Evolutionary conservation across 2,888 invertebrate species (phyloP), one percentile per base, ranked within the genome.

Genomic region (Drosophila formosana): DNA sequence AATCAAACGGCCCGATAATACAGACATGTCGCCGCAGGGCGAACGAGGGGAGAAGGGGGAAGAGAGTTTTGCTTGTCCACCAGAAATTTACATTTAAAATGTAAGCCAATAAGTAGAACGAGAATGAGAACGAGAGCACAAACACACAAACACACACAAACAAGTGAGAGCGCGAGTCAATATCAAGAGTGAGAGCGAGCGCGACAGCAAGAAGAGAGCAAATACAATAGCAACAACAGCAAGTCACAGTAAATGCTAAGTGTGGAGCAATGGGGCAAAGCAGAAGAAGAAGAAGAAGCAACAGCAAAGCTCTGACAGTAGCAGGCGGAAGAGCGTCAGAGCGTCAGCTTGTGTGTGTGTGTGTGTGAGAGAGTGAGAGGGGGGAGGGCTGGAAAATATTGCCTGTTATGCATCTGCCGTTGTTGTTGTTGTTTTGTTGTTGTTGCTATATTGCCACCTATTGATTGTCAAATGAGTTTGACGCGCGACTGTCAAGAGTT

Each of bases 401-500:
- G 66, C 53, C 53, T 72, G 50, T 57, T 73, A 57, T 62, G 58
- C 68, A 56, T 62, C 56, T 41, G 60, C 39, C 69, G 61, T 41
- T 57, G 55, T 49, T 75, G 56, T 53, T 34, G 43, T 11, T 50
- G n/a, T 13, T 53, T 49, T 75, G 56, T 53, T 34, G 43, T 11
- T 50, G n/a, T 13, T 53, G 37, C 34, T 71, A 37, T 58, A 56
- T 41, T 70, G 32, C 66, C 53, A 72, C 63, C 72, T 76, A 70
- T 79, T 72, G 78, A 74, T 77, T 75, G 78, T 72, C 78, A 78
- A 80, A 80, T 78, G 83, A 68, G 72, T 78, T 78, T 81, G 81
- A 78, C 78, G 84, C 72, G 62, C 50, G 64, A 34, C 69, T 72
- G 78, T 75, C 78, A 65, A 76, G 69, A 43, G 53, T 43, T 74